Evolutionary conservation across 2,888 invertebrate species (phyloP).

Genomic region (Trissoscelio sp.): DNA sequence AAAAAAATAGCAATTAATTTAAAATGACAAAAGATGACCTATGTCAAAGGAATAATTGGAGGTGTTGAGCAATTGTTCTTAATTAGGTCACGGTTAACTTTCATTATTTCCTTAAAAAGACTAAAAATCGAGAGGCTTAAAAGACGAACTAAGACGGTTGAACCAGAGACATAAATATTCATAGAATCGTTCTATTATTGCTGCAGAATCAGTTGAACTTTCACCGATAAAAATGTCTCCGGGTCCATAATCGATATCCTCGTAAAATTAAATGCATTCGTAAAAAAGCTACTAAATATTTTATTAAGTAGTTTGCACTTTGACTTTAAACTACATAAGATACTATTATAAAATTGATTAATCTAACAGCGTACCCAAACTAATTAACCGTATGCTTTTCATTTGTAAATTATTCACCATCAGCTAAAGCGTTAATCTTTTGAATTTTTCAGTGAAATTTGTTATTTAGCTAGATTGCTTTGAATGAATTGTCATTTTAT

Average conservation of each 20-base stretch:
- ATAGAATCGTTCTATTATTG: background rate
- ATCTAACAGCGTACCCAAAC: too few species aligned
- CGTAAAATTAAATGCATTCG: background rate
- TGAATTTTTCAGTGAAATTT: too few species aligned
- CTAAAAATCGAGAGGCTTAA: background rate
- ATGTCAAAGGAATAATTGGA: background rate
- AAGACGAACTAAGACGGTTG: background rate
- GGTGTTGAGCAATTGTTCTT: background rate
- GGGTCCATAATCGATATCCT: background rate
- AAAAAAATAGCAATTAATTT: background rate
- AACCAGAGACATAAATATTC: background rate
- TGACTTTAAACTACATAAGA: too few species aligned
- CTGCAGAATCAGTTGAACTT: background rate
- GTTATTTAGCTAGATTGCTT: too few species aligned
- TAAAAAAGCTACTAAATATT: too few species aligned
- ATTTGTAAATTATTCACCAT: too few species aligned
- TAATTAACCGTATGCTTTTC: too few species aligned
- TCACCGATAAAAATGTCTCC: background rate
- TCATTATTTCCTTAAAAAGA: background rate
- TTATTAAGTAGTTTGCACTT: too few species aligned
- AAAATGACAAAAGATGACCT: background rate
- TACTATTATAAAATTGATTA: too few species aligned
- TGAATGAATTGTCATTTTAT: too few species aligned
- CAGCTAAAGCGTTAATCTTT: too few species aligned
- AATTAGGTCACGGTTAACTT: slow-evolving; percentile 9